These are phyloP conservation scores for Coryphaenoides rupestris DNA, from an alignment of 2,113 vertebrate species.

Conservation along the genomic window DNA sequence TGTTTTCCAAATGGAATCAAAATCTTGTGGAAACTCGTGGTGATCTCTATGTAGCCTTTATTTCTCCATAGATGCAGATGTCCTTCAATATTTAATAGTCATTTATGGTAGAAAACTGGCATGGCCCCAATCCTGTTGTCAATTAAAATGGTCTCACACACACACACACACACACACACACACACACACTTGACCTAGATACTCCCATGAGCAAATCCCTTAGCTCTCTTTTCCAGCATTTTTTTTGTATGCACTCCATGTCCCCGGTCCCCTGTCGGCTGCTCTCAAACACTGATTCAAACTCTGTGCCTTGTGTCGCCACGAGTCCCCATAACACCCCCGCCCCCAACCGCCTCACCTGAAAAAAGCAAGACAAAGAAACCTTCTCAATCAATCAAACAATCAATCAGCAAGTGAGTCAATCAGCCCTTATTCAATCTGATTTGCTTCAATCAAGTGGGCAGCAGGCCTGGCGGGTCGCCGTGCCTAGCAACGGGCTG, in stretches of 20 bases:
- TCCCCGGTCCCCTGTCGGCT: neutral
- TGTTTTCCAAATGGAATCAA: too few relatives aligned
- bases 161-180: constrained; percentile 31
- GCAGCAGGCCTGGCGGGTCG: constrained; percentile 40
- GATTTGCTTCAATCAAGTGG: constrained; percentile 65
- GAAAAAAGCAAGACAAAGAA: constrained; percentile 5
- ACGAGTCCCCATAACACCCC: constrained; percentile 4
- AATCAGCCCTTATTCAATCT: constrained; percentile 49
- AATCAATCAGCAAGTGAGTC: constrained; percentile 10
- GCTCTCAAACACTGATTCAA: constrained; percentile 34
- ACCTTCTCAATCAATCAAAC: constrained; percentile 34
- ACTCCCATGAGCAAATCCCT: constrained; percentile 41
- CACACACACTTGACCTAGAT: constrained; percentile 26
- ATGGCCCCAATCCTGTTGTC: constrained; percentile 34
- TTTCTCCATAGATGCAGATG: constrained; percentile 14
- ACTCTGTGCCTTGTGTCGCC: constrained; percentile 72
- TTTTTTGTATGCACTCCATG: constrained; percentile 23
- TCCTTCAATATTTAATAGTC: too few relatives aligned
- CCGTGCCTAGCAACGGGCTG: constrained; percentile 36
- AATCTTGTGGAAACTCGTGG: too few relatives aligned
- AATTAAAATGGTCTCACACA: constrained; percentile 44
- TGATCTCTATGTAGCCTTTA: constrained; percentile 6
- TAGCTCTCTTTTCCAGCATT: constrained; percentile 32
- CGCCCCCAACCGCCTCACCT: constrained; percentile 19
- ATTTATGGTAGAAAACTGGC: neutral